Evolutionary conservation across 1,140 invertebrate genomes (phyloP).

Genomic region (Atta cephalotes): DNA sequence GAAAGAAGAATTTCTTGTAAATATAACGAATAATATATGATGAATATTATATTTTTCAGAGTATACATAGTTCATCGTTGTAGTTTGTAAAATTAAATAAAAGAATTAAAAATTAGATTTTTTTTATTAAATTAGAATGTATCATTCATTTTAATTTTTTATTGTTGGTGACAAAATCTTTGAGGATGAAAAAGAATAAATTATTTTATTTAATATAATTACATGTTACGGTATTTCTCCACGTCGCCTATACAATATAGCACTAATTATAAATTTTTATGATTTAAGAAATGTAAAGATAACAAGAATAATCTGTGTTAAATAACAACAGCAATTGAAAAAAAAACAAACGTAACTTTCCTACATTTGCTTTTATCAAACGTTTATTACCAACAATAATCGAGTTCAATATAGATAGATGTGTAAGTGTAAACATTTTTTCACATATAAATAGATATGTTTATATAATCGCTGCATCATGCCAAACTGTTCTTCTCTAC

Average conservation of each 20-base stretch:
- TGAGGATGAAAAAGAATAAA: not conserved
- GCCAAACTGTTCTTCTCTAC: conserved; percentile 31
- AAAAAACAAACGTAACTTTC: not conserved
- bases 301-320: not conserved
- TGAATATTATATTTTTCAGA: not conserved
- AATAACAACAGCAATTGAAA: not conserved
- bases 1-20: not conserved
- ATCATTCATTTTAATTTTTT: not conserved
- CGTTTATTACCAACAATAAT: conserved; percentile 39
- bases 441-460: not conserved
- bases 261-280: conserved; percentile 15
- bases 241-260: not conserved
- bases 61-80: not conserved
- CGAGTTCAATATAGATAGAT: not conserved
- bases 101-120: not conserved
- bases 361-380: not conserved
- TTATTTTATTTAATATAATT: not conserved
- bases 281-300: not conserved
- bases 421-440: conserved; percentile 54
- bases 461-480: conserved; percentile 3
- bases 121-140: not conserved
- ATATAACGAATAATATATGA: not conserved
- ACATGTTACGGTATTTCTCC: not conserved
- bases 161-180: not conserved
- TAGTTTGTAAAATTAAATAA: not conserved